These are phyloP conservation scores for Bufo bufo DNA, from an alignment of 2,113 vertebrate genomes.

Conservation along the genomic window DNA sequence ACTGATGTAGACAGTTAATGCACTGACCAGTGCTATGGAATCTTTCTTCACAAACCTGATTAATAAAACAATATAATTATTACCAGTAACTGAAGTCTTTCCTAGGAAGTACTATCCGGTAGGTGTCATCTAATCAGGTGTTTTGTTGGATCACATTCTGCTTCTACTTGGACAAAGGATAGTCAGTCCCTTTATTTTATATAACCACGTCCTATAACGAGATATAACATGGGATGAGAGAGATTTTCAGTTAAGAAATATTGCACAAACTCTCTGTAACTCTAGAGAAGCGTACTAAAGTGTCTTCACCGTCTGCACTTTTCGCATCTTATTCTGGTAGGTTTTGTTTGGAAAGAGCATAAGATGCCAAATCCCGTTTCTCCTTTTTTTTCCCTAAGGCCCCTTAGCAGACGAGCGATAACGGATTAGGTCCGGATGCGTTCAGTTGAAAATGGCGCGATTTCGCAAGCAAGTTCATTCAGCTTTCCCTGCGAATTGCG, in stretches of 20 bases:
- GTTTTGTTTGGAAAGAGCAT: background rate
- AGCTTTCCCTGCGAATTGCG: too few species aligned
- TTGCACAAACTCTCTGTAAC: too few species aligned
- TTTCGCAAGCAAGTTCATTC: too few species aligned
- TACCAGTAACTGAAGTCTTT: background rate
- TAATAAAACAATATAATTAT: background rate
- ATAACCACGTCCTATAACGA: background rate
- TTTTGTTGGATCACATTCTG: background rate
- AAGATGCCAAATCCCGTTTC: constrained; percentile 1
- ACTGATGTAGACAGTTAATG: background rate
- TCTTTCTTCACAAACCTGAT: background rate
- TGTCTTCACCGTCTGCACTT: background rate
- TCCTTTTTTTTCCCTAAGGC: background rate
- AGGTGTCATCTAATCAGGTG: background rate
- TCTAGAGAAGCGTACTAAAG: background rate
- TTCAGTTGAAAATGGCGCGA: too few species aligned
- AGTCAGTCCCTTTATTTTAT: background rate
- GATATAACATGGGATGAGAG: too few species aligned
- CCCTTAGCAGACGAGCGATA: too few species aligned
- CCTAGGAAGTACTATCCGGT: background rate
- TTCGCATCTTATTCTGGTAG: background rate
- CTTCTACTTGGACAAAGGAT: background rate
- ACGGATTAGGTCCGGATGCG: too few species aligned
- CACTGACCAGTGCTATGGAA: background rate
- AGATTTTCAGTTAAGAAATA: too few species aligned